Evolutionary conservation across 1,140 invertebrate species (phyloP).

Genomic region (Bactericera cockerelli): DNA sequence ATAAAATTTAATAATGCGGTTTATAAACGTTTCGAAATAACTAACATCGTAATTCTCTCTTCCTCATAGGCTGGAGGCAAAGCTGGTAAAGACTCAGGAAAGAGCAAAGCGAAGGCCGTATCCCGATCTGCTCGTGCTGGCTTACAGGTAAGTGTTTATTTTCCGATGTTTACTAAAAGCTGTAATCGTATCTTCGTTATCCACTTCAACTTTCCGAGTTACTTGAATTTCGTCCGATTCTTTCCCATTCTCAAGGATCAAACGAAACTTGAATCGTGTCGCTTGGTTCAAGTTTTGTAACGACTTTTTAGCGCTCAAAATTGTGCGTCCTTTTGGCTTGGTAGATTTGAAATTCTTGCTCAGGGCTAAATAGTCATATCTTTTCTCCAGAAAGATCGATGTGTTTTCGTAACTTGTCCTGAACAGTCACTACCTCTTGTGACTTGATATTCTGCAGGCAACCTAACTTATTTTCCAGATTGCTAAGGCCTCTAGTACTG

Average conservation of each 20-base stretch:
- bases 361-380: too few species aligned
- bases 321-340: conserved; percentile 8
- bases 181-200: background rate
- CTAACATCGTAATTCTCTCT: conserved; percentile 25
- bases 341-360: too few species aligned
- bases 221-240: background rate
- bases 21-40: conserved; percentile 22
- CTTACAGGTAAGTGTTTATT: conserved; percentile 90
- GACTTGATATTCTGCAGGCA: too few species aligned
- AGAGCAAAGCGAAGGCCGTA: conserved; percentile 98
- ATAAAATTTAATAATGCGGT: conserved; percentile 19
- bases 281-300: conserved; percentile 6
- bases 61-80: conserved; percentile 83
- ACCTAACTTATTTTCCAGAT: too few species aligned
- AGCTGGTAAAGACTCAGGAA: conserved; percentile 98
- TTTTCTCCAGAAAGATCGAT: too few species aligned
- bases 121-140: conserved; percentile 95
- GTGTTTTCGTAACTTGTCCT: too few species aligned
- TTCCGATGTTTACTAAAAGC: conserved; percentile 19
- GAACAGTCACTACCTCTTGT: too few species aligned
- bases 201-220: background rate
- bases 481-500: too few species aligned
- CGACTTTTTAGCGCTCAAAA: background rate
- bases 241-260: background rate
- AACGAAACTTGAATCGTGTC: too few species aligned